These are phyloP conservation scores for Characodon lateralis DNA, from an alignment of 2,797 vertebrate species.

Conservation along the genomic window DNA sequence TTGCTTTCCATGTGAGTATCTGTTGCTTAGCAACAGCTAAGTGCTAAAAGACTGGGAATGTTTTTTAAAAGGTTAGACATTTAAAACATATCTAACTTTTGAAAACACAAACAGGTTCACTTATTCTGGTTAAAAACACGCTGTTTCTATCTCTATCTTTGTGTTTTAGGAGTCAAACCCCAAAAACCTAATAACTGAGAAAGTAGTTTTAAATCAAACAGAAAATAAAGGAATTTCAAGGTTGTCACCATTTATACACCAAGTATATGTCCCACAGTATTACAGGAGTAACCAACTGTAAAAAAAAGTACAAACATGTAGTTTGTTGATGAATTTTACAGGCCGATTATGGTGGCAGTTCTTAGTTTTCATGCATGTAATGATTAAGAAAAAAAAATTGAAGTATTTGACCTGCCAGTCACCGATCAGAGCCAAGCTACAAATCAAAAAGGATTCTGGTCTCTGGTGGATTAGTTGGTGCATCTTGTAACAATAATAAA, in stretches of 20 bases:
- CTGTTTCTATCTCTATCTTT: neutral
- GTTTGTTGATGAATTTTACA: neutral
- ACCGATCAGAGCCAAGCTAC: no score
- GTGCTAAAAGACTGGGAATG: neutral
- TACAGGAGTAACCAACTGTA: neutral
- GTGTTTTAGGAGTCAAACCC: neutral
- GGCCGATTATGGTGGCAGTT: neutral
- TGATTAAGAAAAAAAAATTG: neutral
- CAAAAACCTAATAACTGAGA: neutral
- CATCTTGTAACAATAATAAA: neutral
- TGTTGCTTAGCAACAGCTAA: constrained; percentile 1
- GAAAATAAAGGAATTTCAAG: neutral
- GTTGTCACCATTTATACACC: neutral
- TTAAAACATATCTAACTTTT: neutral
- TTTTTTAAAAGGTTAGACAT: neutral
- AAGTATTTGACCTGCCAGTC: no score
- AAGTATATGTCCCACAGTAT: neutral
- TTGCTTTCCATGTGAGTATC: neutral
- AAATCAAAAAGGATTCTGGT: neutral
- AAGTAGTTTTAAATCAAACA: neutral
- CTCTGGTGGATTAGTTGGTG: neutral
- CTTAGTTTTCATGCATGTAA: neutral
- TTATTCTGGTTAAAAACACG: neutral
- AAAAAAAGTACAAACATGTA: neutral
- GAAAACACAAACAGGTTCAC: neutral